These are phyloP conservation scores for Chromis chromis DNA, from an alignment of 2,797 vertebrate genomes.

Conservation along the genomic window DNA sequence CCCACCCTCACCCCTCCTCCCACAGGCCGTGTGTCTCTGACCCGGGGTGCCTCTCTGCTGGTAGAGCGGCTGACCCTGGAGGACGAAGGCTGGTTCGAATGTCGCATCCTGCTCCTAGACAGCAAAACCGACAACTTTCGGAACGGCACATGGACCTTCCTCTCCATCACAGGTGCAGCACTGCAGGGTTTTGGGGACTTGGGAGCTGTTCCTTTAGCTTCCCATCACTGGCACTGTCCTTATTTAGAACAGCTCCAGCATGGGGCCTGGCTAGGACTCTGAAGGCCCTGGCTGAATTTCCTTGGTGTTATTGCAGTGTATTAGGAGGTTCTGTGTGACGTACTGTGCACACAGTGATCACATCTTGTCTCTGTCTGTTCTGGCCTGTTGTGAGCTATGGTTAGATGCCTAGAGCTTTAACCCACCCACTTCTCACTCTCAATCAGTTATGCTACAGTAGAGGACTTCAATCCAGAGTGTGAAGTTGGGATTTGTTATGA, in stretches of 20 bases:
- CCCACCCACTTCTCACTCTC: conserved; percentile 12
- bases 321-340: conserved; percentile 38
- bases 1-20: conserved; percentile 40
- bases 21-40: conserved; percentile 91
- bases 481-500: conserved; percentile 34
- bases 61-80: conserved; percentile 89
- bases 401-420: conserved; percentile 40
- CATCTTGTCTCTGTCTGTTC: conserved; percentile 34
- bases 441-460: conserved; percentile 15
- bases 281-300: conserved; percentile 40
- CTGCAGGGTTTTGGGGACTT: conserved; percentile 54
- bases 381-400: conserved; percentile 24
- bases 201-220: conserved; percentile 33
- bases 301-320: conserved; percentile 32
- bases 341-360: conserved; percentile 27
- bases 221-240: conserved; percentile 44
- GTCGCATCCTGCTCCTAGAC: conserved; percentile 93
- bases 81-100: conserved; percentile 99
- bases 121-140: conserved; percentile 90
- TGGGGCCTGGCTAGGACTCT: conserved; percentile 49
- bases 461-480: conserved; percentile 32
- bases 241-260: conserved; percentile 65
- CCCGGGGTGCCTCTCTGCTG: conserved; percentile 89
- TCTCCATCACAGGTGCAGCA: conserved; percentile 92
- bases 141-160: conserved; percentile 97